phyloP scores from a whole-genome alignment of 2,113 vertebrate species.

The Acanthochromis polyacanthus region DNA sequence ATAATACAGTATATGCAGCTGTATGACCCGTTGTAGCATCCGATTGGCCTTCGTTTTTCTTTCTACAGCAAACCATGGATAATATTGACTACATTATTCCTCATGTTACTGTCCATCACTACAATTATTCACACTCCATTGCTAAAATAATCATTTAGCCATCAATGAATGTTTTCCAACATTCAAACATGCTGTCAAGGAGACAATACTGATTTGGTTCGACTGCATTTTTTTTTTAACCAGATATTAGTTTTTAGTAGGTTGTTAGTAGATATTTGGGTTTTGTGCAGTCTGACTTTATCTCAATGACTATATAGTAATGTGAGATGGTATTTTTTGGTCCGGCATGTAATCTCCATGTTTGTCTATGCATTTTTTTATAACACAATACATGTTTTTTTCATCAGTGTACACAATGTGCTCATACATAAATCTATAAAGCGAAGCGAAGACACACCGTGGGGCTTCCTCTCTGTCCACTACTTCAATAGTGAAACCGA shows the following conservation, averaged over 20 bases:
- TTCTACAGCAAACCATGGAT: background rate
- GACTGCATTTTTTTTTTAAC: background rate
- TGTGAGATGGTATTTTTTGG: conserved; percentile 13
- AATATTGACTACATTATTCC: background rate
- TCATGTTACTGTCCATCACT: background rate
- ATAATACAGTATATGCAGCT: background rate
- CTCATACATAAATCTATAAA: conserved; percentile 58
- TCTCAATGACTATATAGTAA: background rate
- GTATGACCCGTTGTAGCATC: conserved; percentile 2
- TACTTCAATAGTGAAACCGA: background rate
- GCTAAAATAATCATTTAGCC: conserved; percentile 12
- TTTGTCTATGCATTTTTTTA: conserved; percentile 22
- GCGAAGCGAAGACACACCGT: conserved; percentile 25
- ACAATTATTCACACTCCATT: background rate
- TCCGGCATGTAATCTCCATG: conserved; percentile 3
- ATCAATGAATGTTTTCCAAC: background rate
- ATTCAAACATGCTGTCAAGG: conserved; percentile 4
- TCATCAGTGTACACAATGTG: background rate
- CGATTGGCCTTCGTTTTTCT: conserved; percentile 1
- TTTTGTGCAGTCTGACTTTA: background rate
- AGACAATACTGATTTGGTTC: background rate
- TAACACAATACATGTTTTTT: conserved; percentile 17
- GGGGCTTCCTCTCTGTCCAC: conserved; percentile 4
- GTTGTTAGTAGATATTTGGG: background rate
- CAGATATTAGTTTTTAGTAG: too few relatives aligned